Evolutionary conservation across 1,140 invertebrate species (phyloP), one percentile per base, ranked within the genome.

Genomic region (Artemia franciscana): DNA sequence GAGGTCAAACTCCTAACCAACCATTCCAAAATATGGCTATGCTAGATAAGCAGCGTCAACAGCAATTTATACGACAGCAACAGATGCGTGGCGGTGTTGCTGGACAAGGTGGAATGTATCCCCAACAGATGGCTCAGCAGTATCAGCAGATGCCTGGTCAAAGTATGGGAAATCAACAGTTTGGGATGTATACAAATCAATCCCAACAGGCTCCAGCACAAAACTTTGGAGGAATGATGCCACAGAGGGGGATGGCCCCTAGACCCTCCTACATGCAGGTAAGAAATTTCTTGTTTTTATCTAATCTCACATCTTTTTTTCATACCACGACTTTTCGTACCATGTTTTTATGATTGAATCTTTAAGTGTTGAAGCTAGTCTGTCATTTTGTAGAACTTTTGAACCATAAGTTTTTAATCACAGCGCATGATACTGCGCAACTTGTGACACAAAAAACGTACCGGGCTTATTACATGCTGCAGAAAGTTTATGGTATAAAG

Each of bases 21-120:
- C 80, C 71, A 62, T 76, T 78, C 70, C 76, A 77, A 62, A 67
- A 74, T 9, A 74, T 76, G 51, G 74, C 74, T n/a, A 80, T 76
- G 66, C 73, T 77, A 24, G 68, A 73, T 27, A 77, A 74, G 61
- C 59, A 63, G 39, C 60, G 68, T 28, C 67, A 67, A 58, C 66
- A 68, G 62, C 65, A 68, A 24, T 68, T 67, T 63, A 76, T 74
- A 57, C 70, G 75, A 15, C 73, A 75, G 5, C 76, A 78, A 60
- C 72, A 77, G 57, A 75, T 74, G 30, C 77, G 65, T 21, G 66
- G 63, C 5, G 65, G 64, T 58, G 64, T 66, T 65, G 68, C 26
- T 67, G 70, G 58, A 60, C 77, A 75, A 62, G 76, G 70, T 58
- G 78, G 70, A 69, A 82, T 77, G 75, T 82, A 79, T 66, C 81